phyloP scores from a whole-genome alignment of 2,888 invertebrate genomes.

The Erebia epiphron region DNA sequence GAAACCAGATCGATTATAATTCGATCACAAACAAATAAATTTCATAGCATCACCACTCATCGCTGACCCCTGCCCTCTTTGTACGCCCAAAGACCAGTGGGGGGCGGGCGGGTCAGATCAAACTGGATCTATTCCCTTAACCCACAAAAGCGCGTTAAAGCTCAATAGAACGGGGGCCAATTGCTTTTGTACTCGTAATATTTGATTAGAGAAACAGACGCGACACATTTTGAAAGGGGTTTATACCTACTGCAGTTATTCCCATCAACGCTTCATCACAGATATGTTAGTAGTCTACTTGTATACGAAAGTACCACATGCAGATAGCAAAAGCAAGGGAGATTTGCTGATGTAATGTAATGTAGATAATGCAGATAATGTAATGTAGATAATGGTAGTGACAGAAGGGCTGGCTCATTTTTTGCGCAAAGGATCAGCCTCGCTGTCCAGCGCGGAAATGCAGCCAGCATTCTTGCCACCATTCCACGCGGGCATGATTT shows the following conservation, averaged over 20 bases:
- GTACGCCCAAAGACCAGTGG: slow-evolving; percentile 45
- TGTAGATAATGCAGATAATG: too few relatives aligned
- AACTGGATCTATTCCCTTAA: slow-evolving; percentile 64
- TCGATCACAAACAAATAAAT: slow-evolving; percentile 74
- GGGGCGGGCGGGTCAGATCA: slow-evolving; percentile 47
- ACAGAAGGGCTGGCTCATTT: too few relatives aligned
- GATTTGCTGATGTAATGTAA: too few relatives aligned
- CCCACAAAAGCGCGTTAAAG: slow-evolving; percentile 78
- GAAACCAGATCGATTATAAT: slow-evolving; percentile 72
- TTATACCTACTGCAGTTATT: neutral
- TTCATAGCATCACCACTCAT: slow-evolving; percentile 46
- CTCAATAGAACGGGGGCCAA: slow-evolving; percentile 66
- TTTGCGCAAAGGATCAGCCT: too few relatives aligned
- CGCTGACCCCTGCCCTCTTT: slow-evolving; percentile 35
- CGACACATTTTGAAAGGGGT: slow-evolving; percentile 13
- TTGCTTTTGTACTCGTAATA: slow-evolving; percentile 47
- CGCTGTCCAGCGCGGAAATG: too few relatives aligned
- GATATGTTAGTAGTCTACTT: too few relatives aligned
- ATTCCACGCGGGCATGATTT: too few relatives aligned
- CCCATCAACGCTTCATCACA: too few relatives aligned
- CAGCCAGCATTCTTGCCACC: too few relatives aligned
- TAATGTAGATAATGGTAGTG: too few relatives aligned
- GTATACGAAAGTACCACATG: too few relatives aligned
- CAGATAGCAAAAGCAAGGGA: too few relatives aligned
- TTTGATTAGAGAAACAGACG: slow-evolving; percentile 40